Evolutionary conservation across 2,888 invertebrate genomes (phyloP).

Genomic region (Adela reaumurella): DNA sequence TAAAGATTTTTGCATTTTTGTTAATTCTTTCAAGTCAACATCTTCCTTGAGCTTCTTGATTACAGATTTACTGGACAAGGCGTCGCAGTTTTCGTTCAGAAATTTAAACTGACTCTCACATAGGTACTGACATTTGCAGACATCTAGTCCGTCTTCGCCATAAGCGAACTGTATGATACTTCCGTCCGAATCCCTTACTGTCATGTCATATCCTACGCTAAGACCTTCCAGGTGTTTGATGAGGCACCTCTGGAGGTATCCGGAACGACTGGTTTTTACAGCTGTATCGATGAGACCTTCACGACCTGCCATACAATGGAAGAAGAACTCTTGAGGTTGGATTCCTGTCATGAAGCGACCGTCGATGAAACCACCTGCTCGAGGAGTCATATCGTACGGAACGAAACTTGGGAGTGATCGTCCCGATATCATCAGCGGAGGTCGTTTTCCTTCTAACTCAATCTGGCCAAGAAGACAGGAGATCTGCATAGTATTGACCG

Average conservation of each 20-base stretch:
- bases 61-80: slow-evolving; percentile 57
- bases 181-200: slow-evolving; percentile 93
- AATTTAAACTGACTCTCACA: slow-evolving; percentile 72
- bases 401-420: slow-evolving; percentile 89
- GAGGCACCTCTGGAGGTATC: slow-evolving; percentile 94
- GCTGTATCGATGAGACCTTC: slow-evolving; percentile 99
- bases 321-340: slow-evolving; percentile 96
- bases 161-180: slow-evolving; percentile 91
- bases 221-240: slow-evolving; percentile 97
- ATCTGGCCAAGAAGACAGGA: slow-evolving; percentile 97
- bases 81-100: slow-evolving; percentile 74
- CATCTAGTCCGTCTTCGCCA: slow-evolving; percentile 92
- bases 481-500: slow-evolving; percentile 97
- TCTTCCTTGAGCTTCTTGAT: slow-evolving; percentile 58
- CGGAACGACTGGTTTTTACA: slow-evolving; percentile 97
- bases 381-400: slow-evolving; percentile 81
- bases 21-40: slow-evolving; percentile 43
- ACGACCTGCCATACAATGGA: slow-evolving; percentile 99
- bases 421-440: slow-evolving; percentile 92
- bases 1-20: slow-evolving; percentile 55
- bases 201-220: slow-evolving; percentile 88
- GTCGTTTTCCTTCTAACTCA: slow-evolving; percentile 95
- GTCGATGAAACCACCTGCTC: slow-evolving; percentile 95
- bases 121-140: slow-evolving; percentile 82
- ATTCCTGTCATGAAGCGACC: slow-evolving; percentile 98